Base-by-base conservation (phyloP, 2,888 invertebrate species). In the Tortricodes alternella region DNA sequence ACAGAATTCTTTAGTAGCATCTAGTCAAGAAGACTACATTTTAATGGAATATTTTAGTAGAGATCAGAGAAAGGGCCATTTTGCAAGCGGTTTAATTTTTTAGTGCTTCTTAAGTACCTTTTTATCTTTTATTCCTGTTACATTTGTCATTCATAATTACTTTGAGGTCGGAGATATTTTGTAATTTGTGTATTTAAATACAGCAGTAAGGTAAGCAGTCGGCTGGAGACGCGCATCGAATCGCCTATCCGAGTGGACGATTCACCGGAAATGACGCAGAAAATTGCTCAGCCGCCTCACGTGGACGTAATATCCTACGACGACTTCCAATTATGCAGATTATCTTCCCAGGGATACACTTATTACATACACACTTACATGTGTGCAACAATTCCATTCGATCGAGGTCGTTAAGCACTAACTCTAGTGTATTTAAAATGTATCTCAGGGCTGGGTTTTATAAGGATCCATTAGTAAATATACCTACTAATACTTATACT, bases 261-360 rank as follows among this genome's bases (percentile, higher is more conserved):
- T 81, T 82, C 75, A 58, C 67, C 81, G 89, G 89, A 89, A 89
- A 90, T 89, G 89, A 88, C 85, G 86, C 84, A 82, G 89, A 90
- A 90, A 90, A 90, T 90, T 90, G 89, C 84, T 74, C 79, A 67
- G 74, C 79, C 78, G 78, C 78, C 83, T 83, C 84, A 84, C 83
- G 77, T 87, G 88, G 85, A 88, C 85, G 85, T 82, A 86, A 89
- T 89, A 88, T 89, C 87, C 87, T 85, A 80, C 79, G 78, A 84
- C 80, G 81, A 81, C 78, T 85, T 80, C 81, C 89, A 89, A 89
- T 90, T 89, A 90, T 90, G 89, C 82, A 89, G 89, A 90, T 89
- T 88, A 88, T 85, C 76, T 76, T 72, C 66, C 71, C 66, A 64
- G 68, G 74, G 78, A 80, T 83, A 80, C 80, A 78, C 79, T 83